A percentile compares a stretch with the other conserved stretches of the same genome.
phyloP scores from a whole-genome alignment of 53 echinoderm and acorn worm species.

The Antedon mediterranea region DNA sequence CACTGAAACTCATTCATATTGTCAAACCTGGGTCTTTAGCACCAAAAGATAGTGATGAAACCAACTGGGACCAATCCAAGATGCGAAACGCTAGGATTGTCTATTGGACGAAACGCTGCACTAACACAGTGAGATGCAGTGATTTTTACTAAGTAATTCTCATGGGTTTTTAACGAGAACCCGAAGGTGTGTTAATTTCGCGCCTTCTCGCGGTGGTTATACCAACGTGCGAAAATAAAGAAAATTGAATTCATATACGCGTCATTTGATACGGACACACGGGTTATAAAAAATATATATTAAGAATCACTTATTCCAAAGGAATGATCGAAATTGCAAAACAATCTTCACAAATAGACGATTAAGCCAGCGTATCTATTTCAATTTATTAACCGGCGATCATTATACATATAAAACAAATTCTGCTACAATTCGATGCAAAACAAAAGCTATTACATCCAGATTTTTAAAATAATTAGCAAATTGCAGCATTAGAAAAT shows the following conservation, averaged over 20 bases:
- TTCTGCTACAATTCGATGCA: neutral
- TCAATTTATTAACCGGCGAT: neutral
- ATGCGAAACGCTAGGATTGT: neutral
- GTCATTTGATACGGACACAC: neutral
- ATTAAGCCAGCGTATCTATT: neutral
- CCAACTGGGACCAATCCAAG: neutral
- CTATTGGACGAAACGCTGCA: neutral
- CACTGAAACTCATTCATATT: neutral
- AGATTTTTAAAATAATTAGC: neutral
- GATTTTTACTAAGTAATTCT: neutral
- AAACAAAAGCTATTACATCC: neutral
- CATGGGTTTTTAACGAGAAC: neutral
- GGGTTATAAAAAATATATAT: neutral
- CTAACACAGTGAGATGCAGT: neutral
- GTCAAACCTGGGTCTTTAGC: neutral
- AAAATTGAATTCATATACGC: neutral
- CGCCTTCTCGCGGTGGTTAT: neutral
- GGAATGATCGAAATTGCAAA: neutral
- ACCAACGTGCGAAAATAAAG: neutral
- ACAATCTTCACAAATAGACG: neutral
- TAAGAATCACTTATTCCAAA: neutral
- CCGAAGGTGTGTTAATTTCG: constrained; percentile 1
- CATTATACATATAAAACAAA: neutral
- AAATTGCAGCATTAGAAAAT: no score
- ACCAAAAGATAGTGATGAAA: neutral